Conservation (phyloP, 2,888 invertebrate species). For the Cryptus armator region DNA sequence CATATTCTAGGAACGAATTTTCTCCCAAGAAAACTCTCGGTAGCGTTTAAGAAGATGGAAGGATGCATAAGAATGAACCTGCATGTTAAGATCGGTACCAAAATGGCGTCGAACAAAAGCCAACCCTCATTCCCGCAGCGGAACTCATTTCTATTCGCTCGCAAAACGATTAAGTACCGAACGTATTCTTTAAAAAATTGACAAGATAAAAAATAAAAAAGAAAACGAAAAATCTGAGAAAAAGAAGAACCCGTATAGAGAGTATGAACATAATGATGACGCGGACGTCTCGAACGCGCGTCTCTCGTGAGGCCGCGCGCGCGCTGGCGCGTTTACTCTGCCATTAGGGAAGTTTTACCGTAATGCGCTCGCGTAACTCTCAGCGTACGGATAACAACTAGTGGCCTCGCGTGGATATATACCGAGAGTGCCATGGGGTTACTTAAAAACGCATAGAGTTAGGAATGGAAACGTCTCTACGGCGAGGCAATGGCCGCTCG, state of each 20-base stretch:
- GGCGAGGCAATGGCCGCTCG: slow-evolving; percentile 11
- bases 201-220: slow-evolving; percentile 6
- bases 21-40: neutral
- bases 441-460: slow-evolving; percentile 7
- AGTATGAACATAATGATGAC: slow-evolving; percentile 33
- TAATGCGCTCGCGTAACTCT: slow-evolving; percentile 63
- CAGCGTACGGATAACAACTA: slow-evolving; percentile 56
- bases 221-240: slow-evolving; percentile 10
- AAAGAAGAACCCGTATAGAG: neutral
- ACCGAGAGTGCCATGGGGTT: neutral
- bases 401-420: neutral
- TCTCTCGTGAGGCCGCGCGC: slow-evolving; percentile 11
- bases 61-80: neutral
- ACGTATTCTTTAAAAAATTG: slow-evolving; percentile 21
- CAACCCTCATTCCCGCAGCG: neutral
- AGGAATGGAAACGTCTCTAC: neutral
- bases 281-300: slow-evolving; percentile 5
- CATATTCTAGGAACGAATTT: neutral
- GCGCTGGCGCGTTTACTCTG: slow-evolving; percentile 27
- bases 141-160: neutral
- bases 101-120: slow-evolving; percentile 38
- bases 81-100: slow-evolving; percentile 47
- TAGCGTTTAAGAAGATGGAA: neutral
- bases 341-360: slow-evolving; percentile 61
- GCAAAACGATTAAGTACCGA: neutral